Evolutionary conservation across 2,797 vertebrate genomes (phyloP).

Genomic region (Danio albolineatus): DNA sequence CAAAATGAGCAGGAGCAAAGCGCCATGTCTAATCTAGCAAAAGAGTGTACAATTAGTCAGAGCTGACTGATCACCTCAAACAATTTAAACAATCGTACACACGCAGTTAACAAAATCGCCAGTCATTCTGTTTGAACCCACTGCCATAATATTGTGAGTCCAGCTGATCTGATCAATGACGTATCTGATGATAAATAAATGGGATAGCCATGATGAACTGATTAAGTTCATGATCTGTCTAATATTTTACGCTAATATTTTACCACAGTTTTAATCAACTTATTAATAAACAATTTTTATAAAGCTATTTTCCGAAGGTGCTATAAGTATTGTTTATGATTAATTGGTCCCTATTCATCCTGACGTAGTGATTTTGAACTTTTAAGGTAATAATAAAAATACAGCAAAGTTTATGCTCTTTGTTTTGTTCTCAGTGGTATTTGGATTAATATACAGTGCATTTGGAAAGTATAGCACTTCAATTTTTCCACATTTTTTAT

Average conservation of each 20-base stretch:
- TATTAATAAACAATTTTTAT: background rate
- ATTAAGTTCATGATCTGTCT: background rate
- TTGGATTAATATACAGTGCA: too few species aligned
- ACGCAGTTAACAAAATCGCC: constrained; percentile 20
- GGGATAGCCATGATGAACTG: background rate
- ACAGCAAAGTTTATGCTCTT: too few species aligned
- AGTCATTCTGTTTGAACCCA: background rate
- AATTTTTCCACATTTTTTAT: too few species aligned
- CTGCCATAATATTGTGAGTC: background rate
- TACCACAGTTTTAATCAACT: background rate
- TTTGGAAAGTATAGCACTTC: too few species aligned
- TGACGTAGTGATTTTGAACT: background rate
- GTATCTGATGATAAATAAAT: background rate
- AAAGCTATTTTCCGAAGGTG: background rate
- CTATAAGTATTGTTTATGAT: background rate
- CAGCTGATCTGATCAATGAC: background rate
- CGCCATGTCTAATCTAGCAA: constrained; percentile 54
- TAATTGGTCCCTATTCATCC: background rate
- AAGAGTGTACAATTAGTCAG: constrained; percentile 48
- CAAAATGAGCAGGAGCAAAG: constrained; percentile 43
- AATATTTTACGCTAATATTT: background rate
- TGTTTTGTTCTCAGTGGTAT: too few species aligned
- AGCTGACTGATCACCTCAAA: constrained; percentile 44
- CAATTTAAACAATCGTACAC: constrained; percentile 39
- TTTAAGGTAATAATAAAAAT: background rate